Evolutionary conservation across 2,113 vertebrate species (phyloP).

Genomic region (Fregetta grallaria): DNA sequence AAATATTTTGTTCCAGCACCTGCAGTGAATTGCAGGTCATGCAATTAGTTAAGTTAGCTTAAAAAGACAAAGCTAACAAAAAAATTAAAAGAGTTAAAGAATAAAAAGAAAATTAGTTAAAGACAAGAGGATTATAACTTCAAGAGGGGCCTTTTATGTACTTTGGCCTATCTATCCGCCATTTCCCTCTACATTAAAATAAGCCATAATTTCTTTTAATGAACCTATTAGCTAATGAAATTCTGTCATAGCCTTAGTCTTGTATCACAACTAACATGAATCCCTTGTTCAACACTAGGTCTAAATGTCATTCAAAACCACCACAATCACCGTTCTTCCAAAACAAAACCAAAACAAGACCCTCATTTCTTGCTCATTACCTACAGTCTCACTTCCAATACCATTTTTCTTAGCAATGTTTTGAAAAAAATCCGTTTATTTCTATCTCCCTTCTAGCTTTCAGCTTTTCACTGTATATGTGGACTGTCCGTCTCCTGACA

Average conservation of each 20-base stretch:
- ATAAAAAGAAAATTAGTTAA: background rate
- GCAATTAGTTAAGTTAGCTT: background rate
- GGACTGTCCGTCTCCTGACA: background rate
- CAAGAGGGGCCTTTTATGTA: background rate
- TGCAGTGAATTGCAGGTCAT: background rate
- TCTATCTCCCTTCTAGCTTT: background rate
- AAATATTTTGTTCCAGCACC: background rate
- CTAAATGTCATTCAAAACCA: background rate
- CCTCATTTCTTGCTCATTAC: background rate
- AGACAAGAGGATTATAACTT: background rate
- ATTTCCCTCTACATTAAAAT: background rate
- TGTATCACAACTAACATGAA: background rate
- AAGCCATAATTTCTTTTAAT: background rate
- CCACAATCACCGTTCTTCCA: background rate
- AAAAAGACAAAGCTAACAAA: background rate
- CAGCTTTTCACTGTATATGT: background rate
- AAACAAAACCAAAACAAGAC: background rate
- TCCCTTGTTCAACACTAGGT: background rate
- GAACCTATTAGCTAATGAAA: background rate
- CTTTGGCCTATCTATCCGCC: background rate
- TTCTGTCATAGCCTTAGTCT: background rate
- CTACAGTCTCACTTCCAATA: background rate
- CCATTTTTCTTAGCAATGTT: background rate
- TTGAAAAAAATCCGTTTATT: constrained; percentile 6
- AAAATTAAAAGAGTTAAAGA: background rate